A percentile compares a stretch with the other conserved stretches of the same genome.
These are phyloP conservation scores for Kuschelorhynchus macadamiae DNA, from an alignment of 2,888 invertebrate species.

Conservation along the genomic window DNA sequence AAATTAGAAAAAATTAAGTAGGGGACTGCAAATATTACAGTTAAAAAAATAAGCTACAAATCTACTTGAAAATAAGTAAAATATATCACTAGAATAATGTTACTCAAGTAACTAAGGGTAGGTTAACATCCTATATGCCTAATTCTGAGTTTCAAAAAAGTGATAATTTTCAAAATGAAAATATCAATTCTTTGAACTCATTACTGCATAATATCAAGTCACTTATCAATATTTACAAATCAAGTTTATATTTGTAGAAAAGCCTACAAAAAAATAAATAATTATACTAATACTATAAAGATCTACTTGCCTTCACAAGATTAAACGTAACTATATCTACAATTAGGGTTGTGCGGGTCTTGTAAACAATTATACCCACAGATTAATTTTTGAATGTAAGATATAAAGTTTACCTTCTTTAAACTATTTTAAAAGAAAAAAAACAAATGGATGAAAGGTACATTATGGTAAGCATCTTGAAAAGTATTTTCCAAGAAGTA, in stretches of 20 bases:
- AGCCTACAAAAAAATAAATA: neutral
- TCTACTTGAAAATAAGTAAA: neutral
- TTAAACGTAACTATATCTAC: no score
- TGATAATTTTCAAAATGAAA: no score
- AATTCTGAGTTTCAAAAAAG: no score
- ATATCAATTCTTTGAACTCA: neutral
- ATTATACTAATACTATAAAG: neutral
- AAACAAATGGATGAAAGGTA: no score
- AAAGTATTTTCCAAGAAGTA: no score
- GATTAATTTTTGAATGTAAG: no score
- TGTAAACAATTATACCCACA: no score
- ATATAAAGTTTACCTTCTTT: no score
- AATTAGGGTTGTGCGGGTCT: no score
- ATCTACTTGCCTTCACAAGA: no score
- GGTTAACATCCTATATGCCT: neutral
- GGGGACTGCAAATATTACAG: neutral
- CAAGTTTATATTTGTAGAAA: neutral
- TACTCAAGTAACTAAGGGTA: neutral
- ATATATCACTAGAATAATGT: neutral
- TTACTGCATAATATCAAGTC: neutral
- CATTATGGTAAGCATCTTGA: no score
- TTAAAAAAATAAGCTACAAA: neutral
- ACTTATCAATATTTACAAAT: conserved; percentile 1
- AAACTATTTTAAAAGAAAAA: no score
- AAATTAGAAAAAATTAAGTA: neutral